Evolutionary conservation across 2,888 invertebrate genomes (phyloP), one percentile per base, ranked within the genome.

Genomic region (Rotaria macrura): DNA sequence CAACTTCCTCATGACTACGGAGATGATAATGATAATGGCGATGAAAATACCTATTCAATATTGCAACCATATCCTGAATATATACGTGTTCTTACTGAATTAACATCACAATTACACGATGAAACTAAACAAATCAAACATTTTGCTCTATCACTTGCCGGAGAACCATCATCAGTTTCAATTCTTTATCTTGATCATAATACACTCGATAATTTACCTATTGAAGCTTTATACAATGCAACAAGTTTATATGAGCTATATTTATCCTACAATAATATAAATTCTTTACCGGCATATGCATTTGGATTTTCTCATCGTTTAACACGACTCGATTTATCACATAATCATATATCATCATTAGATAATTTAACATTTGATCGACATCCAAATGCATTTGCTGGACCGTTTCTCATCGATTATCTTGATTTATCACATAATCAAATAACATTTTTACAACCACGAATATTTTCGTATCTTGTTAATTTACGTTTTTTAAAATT

Each of bases 401-500:
- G 84, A 6, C 52, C 84, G 34, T 84, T 84, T 34, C 52, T 84
- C 5, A 49, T 84, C 23, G 84, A 84, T 54, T 52, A 84, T 84
- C n/a, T 84, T 12, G 84, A 84, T 38, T 38, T 84, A 25, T 84
- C 84, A n/a, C 43, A 84, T 54, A 84, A 84, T 54, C 7, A 54
- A 49, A 43, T 84, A 84, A 54, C 49, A 25, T 20, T 49, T 25
- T 52, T 84, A 52, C 0, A 14, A 4, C 14, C 23, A 52, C 7
- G 23, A 20, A 23, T 49, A 1, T 84, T 84, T 52, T 52, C 49
- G 4, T 84, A 84, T 38, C 29, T 84, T 23, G 54, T 54, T 34
- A 84, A 84, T 84, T 84, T 84, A 84, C 38, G 84, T 43, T 38
- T 84, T 52, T 84, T 84, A 25, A 84, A 84, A 84, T 38, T 84